Evolutionary conservation across 2,797 vertebrate genomes (phyloP).

Genomic region (Sebastes melanostomus): DNA sequence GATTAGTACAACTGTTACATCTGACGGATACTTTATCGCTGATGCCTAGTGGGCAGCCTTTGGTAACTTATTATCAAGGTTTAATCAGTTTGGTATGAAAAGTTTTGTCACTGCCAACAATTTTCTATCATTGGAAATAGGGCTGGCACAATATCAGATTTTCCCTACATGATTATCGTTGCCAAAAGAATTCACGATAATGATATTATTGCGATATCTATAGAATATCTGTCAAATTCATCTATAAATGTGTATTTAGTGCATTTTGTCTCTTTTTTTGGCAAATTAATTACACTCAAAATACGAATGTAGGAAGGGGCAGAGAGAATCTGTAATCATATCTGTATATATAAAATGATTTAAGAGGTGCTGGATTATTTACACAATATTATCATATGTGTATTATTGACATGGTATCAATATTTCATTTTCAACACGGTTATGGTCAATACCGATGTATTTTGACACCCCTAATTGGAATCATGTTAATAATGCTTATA

Average conservation of each 20-base stretch:
- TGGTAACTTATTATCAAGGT: background rate
- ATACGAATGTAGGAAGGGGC: no score
- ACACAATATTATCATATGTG: no score
- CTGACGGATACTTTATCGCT: background rate
- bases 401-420: no score
- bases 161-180: background rate
- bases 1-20: background rate
- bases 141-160: background rate
- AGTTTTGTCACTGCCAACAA: background rate
- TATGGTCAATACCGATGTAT: rapidly evolving
- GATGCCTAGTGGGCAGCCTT: background rate
- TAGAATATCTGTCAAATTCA: background rate
- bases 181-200: background rate
- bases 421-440: background rate
- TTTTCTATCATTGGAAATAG: background rate
- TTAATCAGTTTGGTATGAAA: background rate
- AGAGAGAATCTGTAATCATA: no score
- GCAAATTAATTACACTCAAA: no score
- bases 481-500: background rate
- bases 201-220: background rate
- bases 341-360: no score
- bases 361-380: no score
- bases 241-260: no score
- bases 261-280: no score
- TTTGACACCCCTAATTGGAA: background rate